Evolutionary conservation across 1,140 invertebrate genomes (phyloP).

Genomic region (Hylaeus anthracinus): DNA sequence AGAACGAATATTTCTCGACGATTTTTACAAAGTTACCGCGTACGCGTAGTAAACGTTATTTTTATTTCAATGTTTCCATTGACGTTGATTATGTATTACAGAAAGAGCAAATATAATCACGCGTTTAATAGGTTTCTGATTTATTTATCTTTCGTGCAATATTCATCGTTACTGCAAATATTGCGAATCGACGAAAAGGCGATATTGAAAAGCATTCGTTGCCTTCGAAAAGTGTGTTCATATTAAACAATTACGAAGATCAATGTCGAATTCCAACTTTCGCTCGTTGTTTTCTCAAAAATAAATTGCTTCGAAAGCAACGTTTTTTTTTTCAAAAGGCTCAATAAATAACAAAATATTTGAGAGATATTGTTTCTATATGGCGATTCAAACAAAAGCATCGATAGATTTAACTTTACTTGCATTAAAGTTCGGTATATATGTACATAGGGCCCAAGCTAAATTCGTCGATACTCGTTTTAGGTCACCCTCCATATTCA

Average conservation of each 20-base stretch:
- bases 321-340: too few species aligned
- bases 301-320: too few species aligned
- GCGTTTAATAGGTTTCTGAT: slow-evolving; percentile 3
- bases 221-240: not conserved
- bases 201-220: not conserved
- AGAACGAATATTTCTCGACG: too few species aligned
- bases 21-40: not conserved
- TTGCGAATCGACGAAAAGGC: not conserved
- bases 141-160: not conserved
- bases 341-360: too few species aligned
- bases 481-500: not conserved
- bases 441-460: too few species aligned
- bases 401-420: too few species aligned
- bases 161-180: slow-evolving; percentile 13
- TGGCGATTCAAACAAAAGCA: too few species aligned
- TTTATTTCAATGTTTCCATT: not conserved
- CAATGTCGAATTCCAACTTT: too few species aligned
- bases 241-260: not conserved
- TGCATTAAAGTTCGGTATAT: too few species aligned
- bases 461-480: too few species aligned
- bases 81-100: not conserved
- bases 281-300: too few species aligned
- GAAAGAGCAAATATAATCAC: not conserved
- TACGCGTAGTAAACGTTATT: not conserved
- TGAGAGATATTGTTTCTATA: not conserved